These are phyloP conservation scores for Drosophila nikananu DNA, from an alignment of 1,140 invertebrate species.

Conservation along the genomic window DNA sequence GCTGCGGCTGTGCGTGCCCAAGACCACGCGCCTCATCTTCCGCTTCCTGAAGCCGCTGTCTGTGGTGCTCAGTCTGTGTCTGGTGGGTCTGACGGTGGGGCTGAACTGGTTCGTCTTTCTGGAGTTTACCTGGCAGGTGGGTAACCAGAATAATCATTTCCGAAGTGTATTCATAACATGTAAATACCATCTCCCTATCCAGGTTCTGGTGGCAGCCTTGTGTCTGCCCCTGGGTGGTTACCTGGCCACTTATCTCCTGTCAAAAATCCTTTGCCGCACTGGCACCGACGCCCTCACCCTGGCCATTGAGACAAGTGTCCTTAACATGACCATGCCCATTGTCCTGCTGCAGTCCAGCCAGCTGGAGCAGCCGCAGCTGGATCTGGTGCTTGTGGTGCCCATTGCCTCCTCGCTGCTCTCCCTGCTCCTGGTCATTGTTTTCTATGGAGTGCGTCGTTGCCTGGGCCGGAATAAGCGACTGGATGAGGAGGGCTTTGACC, in stretches of 20 bases:
- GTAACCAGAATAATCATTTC: neutral
- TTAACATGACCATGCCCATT: slow-evolving; percentile 69
- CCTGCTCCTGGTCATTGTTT: slow-evolving; percentile 37
- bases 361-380: slow-evolving; percentile 56
- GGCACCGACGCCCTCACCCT: slow-evolving; percentile 62
- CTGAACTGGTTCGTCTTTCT: slow-evolving; percentile 59
- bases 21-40: slow-evolving; percentile 56
- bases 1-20: slow-evolving; percentile 50
- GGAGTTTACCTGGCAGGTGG: slow-evolving; percentile 57
- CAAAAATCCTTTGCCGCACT: slow-evolving; percentile 56
- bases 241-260: slow-evolving; percentile 42
- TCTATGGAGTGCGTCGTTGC: slow-evolving; percentile 53
- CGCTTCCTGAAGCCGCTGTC: slow-evolving; percentile 66
- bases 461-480: slow-evolving; percentile 51
- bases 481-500: slow-evolving; percentile 54
- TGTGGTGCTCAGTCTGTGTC: slow-evolving; percentile 54
- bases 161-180: neutral
- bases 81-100: slow-evolving; percentile 59
- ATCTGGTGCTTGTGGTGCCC: slow-evolving; percentile 59
- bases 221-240: slow-evolving; percentile 55
- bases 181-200: neutral
- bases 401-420: slow-evolving; percentile 53
- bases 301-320: slow-evolving; percentile 58
- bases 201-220: slow-evolving; percentile 58
- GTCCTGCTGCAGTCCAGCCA: slow-evolving; percentile 58